Evolutionary conservation across 2,113 vertebrate genomes (phyloP).

Genomic region (Boleophthalmus pectinirostris): DNA sequence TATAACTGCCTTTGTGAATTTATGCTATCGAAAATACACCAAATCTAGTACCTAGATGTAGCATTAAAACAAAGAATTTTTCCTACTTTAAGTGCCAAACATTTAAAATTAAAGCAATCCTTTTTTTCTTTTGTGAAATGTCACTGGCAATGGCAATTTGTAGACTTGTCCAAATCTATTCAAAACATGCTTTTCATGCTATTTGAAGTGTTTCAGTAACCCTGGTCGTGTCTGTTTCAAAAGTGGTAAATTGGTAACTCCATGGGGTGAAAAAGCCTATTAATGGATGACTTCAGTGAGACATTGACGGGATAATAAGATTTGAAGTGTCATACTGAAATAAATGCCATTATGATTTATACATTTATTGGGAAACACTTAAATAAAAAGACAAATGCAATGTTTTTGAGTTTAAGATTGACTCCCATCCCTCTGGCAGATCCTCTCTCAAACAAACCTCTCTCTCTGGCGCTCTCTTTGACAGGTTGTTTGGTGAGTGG

Average conservation of each 20-base stretch:
- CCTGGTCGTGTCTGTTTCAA: background rate
- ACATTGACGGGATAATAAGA: background rate
- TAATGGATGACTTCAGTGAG: background rate
- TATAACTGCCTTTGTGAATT: background rate
- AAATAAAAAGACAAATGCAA: too few relatives aligned
- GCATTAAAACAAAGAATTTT: too few relatives aligned
- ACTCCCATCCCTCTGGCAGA: conserved; percentile 35
- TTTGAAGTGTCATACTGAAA: background rate
- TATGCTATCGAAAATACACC: background rate
- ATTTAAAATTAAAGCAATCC: too few relatives aligned
- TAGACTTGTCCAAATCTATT: too few relatives aligned
- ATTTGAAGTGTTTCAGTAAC: background rate
- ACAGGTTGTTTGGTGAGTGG: conserved; percentile 69
- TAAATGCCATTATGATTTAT: background rate
- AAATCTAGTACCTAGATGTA: too few relatives aligned
- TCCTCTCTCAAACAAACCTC: conserved; percentile 28
- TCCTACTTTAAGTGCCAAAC: too few relatives aligned
- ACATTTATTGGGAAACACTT: background rate
- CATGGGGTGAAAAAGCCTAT: background rate
- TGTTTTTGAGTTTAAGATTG: conserved; percentile 27
- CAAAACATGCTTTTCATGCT: background rate
- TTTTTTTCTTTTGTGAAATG: too few relatives aligned
- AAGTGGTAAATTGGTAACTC: background rate
- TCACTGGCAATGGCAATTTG: too few relatives aligned
- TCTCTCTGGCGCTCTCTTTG: conserved; percentile 44